Conservation (phyloP, 2,888 invertebrate genomes). For the Plagiodera versicolora region DNA sequence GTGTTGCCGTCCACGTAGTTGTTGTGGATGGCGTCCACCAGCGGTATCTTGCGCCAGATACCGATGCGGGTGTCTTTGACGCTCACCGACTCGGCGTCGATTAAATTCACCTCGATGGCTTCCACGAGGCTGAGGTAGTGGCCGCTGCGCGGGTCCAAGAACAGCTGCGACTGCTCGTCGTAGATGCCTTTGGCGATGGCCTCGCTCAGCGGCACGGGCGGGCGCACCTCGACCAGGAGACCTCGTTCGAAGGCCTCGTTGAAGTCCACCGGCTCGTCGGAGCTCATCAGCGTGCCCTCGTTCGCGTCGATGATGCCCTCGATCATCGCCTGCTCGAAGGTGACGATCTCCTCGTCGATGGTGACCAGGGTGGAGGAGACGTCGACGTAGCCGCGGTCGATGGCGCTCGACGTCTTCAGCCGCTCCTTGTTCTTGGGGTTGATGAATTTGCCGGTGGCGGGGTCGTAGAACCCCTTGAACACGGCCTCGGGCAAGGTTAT, state of each 20-base stretch:
- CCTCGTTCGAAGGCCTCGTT: slow-evolving; percentile 85
- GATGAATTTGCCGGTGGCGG: slow-evolving; percentile 78
- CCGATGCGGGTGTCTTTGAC: slow-evolving; percentile 78
- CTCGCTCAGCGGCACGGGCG: slow-evolving; percentile 80
- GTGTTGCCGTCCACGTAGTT: slow-evolving; percentile 74
- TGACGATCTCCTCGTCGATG: slow-evolving; percentile 77
- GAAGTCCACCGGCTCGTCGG: slow-evolving; percentile 67
- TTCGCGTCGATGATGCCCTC: slow-evolving; percentile 76
- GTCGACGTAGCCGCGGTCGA: slow-evolving; percentile 82
- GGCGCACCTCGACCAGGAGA: slow-evolving; percentile 76
- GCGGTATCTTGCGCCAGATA: slow-evolving; percentile 73
- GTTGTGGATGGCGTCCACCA: slow-evolving; percentile 76
- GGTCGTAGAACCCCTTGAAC: slow-evolving; percentile 89
- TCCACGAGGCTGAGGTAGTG: slow-evolving; percentile 77
- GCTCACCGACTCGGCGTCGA: slow-evolving; percentile 82
- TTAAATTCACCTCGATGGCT: slow-evolving; percentile 77
- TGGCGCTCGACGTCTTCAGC: slow-evolving; percentile 79
- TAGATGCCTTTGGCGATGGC: slow-evolving; percentile 81
- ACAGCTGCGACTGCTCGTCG: slow-evolving; percentile 75
- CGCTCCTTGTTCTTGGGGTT: slow-evolving; percentile 80
- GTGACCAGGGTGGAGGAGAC: slow-evolving; percentile 84
- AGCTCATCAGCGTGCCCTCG: slow-evolving; percentile 66
- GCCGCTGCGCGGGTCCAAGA: slow-evolving; percentile 81
- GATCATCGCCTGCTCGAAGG: slow-evolving; percentile 80
- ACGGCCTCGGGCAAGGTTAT: slow-evolving; percentile 86